These are phyloP conservation scores for Oeneis ivallda DNA, from an alignment of 2,888 invertebrate species.

Conservation along the genomic window DNA sequence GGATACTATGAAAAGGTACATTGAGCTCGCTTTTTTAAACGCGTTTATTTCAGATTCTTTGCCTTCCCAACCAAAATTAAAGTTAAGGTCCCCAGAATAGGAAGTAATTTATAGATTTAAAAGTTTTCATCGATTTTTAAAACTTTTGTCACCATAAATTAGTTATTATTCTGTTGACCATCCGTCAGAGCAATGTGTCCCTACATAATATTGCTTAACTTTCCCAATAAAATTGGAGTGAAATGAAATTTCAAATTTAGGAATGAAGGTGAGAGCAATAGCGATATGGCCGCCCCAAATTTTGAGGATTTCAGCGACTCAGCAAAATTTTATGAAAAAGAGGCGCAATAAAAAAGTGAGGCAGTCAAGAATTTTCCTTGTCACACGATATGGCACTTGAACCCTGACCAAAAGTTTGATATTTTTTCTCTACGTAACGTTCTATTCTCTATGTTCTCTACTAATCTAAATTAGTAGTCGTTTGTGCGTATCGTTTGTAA, in stretches of 20 bases:
- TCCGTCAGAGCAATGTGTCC: conserved; percentile 44
- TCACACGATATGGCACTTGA: conserved; percentile 10
- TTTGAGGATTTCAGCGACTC: conserved; percentile 52
- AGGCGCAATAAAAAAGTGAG: conserved; percentile 22
- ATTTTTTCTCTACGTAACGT: background rate
- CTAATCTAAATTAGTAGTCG: too few species aligned
- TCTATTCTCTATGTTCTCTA: too few species aligned
- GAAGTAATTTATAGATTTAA: too few species aligned
- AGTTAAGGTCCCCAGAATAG: too few species aligned
- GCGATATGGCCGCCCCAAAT: conserved; percentile 51
- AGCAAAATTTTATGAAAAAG: conserved; percentile 42
- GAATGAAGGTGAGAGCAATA: conserved; percentile 66
- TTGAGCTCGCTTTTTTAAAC: too few species aligned
- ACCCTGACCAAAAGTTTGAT: background rate
- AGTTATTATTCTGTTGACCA: conserved; percentile 25
- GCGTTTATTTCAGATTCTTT: too few species aligned
- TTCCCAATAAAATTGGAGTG: conserved; percentile 77
- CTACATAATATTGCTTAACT: conserved; percentile 68
- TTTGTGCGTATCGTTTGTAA: too few species aligned
- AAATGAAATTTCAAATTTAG: conserved; percentile 75
- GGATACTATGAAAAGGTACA: too few species aligned
- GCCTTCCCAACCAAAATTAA: too few species aligned
- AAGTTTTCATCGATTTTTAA: too few species aligned
- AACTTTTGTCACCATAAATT: background rate
- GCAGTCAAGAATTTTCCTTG: conserved; percentile 13